Conservation (phyloP, 2,888 invertebrate genomes). For the Shargacucullia verbasci region DNA sequence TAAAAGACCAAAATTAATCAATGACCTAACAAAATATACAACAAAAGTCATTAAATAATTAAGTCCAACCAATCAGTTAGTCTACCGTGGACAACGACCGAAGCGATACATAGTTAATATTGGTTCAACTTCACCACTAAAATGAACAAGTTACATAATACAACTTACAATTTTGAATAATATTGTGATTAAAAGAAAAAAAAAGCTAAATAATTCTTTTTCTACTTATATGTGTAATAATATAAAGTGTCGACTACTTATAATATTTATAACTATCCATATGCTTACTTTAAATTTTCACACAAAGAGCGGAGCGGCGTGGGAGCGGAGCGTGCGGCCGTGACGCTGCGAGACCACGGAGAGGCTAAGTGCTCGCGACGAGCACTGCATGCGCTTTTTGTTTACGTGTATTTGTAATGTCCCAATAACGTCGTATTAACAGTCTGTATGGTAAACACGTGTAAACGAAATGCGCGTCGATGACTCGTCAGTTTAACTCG, state of each 20-base stretch:
- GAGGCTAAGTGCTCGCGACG: background rate
- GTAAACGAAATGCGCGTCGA: background rate
- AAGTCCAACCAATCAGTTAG: constrained; percentile 84
- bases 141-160: constrained; percentile 86
- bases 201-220: constrained; percentile 88
- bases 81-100: constrained; percentile 78
- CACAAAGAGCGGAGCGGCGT: constrained; percentile 80
- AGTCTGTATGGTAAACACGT: constrained; percentile 2
- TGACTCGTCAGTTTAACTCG: constrained; percentile 17
- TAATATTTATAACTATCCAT: constrained; percentile 86
- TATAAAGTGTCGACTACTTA: constrained; percentile 89
- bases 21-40: constrained; percentile 90
- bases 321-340: constrained; percentile 43
- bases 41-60: constrained; percentile 89
- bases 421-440: constrained; percentile 2
- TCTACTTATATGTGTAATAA: constrained; percentile 89
- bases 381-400: background rate
- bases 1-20: constrained; percentile 88
- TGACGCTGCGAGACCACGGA: constrained; percentile 47
- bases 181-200: constrained; percentile 88
- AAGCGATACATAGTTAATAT: constrained; percentile 77
- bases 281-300: constrained; percentile 87
- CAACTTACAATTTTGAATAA: constrained; percentile 89
- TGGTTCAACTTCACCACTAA: constrained; percentile 81
- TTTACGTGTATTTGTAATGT: background rate